Base-by-base conservation (phyloP, 2,888 invertebrate genomes). In the Acleris cristana region DNA sequence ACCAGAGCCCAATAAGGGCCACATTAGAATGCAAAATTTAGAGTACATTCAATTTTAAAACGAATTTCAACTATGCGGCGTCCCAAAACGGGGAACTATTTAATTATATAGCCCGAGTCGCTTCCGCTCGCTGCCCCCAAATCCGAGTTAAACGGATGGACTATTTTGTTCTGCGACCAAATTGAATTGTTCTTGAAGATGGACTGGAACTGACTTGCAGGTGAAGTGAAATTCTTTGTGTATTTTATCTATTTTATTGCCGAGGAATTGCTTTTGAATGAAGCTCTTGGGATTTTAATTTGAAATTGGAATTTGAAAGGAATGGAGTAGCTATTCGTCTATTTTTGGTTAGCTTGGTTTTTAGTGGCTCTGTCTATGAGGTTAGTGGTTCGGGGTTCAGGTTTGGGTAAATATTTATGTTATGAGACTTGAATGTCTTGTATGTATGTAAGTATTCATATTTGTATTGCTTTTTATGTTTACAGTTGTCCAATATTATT, bases 131-230 rank as follows among this genome's bases (percentile, higher is more conserved):
- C 40, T 65, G 60, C 51, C 14, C 40, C 26, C 16, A 40, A n/a
- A 65, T 44, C 55, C 62, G 30, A 34, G 60, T 44, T 65, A 60
- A 65, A 60, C 26, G 48, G 54, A 40, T 60, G 60, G 54, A 55
- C 18, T 60, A 56, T 65, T 65, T 66, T 51, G 61, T 55, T 55
- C 56, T 34, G 56, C 19, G n/a, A 56, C 55, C 55, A 57, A 62
- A 66, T 66, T 66, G 66, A 62, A 66, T 62, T 62, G 66, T 66
- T 51, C 66, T 53, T 52, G 66, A 52, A 44, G 55, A 61, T 60
- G 54, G 54, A 49, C 16, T 40, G 60, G 40, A 40, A 14, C 56
- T 56, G 44, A 44, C 60, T 58, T 52, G 51, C 65, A 65, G 65
- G 60, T 23, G 64, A 19, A 19, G 40, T 14, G 52, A 53, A 53